Evolutionary conservation across 2,113 vertebrate genomes (phyloP).

Genomic region (Eptesicus fuscus): DNA sequence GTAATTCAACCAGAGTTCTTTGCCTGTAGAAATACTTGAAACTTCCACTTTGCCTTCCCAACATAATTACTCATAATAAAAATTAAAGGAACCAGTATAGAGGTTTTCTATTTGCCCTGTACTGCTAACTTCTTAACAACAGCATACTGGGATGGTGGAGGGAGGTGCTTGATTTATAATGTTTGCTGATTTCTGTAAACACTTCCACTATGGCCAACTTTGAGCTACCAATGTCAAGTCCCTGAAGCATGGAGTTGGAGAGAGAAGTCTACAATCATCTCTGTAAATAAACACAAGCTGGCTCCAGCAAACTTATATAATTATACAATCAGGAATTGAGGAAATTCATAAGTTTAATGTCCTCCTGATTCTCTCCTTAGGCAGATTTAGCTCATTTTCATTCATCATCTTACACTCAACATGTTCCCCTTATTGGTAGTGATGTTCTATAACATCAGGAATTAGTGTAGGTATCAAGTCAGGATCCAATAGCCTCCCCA

Average conservation of each 20-base stretch:
- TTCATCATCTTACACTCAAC: background rate
- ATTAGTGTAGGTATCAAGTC: background rate
- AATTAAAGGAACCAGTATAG: background rate
- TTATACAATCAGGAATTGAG: background rate
- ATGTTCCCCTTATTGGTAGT: background rate
- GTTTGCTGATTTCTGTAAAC: background rate
- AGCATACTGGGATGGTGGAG: fast-evolving
- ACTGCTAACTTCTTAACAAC: background rate
- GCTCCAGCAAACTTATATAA: background rate
- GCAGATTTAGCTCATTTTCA: background rate
- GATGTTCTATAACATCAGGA: background rate
- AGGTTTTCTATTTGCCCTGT: background rate
- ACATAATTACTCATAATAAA: background rate
- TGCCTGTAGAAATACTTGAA: background rate
- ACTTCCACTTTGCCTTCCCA: background rate
- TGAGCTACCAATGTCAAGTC: background rate
- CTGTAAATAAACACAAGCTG: background rate
- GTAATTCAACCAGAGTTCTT: background rate
- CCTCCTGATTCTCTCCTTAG: background rate
- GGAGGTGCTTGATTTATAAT: background rate
- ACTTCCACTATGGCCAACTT: background rate
- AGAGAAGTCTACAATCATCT: background rate
- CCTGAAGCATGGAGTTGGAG: background rate
- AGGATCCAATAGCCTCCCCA: background rate
- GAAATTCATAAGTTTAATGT: background rate